phyloP scores from a whole-genome alignment of 2,113 vertebrate species.

The Emydocephalus ijimae region DNA sequence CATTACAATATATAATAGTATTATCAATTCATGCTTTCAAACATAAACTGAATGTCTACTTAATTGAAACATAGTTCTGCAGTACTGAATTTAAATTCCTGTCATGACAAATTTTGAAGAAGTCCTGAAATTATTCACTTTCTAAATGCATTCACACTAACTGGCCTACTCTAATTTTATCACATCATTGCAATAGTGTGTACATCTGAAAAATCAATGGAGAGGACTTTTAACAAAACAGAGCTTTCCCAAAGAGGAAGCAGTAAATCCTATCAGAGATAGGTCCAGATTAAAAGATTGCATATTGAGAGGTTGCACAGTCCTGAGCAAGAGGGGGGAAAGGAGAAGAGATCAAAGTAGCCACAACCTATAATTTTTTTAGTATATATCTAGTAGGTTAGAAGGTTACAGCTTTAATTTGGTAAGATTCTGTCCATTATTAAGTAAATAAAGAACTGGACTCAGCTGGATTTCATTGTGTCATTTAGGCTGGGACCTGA shows the following conservation, averaged over 20 bases:
- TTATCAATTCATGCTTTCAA: background rate
- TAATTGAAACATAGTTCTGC: conserved; percentile 1
- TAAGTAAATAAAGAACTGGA: background rate
- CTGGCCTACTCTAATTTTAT: background rate
- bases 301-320: background rate
- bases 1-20: background rate
- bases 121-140: conserved; percentile 10
- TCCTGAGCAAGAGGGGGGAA: background rate
- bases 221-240: background rate
- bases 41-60: background rate
- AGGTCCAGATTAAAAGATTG: background rate
- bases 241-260: background rate
- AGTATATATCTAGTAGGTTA: background rate
- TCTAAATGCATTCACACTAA: background rate
- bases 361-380: background rate
- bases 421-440: background rate
- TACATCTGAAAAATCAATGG: background rate
- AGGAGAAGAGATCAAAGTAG: background rate
- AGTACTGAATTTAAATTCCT: background rate
- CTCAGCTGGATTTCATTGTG: background rate
- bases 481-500: background rate
- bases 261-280: background rate
- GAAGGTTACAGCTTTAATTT: background rate
- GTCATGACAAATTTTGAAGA: background rate
- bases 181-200: background rate